Base-by-base conservation (phyloP, 37 sponge, comb jelly and placozoan species). In the Aplysina aerophoba region DNA sequence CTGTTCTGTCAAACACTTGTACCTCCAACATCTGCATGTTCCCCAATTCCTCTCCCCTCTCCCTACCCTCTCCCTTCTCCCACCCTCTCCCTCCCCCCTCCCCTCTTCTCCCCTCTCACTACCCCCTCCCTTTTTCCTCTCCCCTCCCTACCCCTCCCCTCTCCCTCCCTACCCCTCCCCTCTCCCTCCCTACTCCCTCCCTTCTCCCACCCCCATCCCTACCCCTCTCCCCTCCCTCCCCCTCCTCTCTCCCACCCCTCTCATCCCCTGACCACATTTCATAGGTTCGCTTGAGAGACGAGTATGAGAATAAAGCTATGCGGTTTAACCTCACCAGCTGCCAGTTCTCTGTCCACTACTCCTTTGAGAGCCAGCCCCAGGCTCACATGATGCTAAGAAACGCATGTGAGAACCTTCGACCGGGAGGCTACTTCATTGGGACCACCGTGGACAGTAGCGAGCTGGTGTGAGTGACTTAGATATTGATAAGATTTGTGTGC, bases 331-430 rank as follows among this genome's bases (percentile, higher is more conserved):
- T 99, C 20, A 83, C 93, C 78, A 96, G 97, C 72, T 96, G 97
- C 79, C 99, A 99, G 88, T 99, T 99, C 80, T 92, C 97, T 38
- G 36, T 99, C 20, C 99, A 99, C 57, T 99, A 99, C 69, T 89
- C 93, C 0, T 99, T 99, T 80, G 99, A 99, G 86, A 93, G 93
- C 60, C 91, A 91, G 40, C 71, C 40, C 19, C 94, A 93, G 50
- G 97, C 99, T 0, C 85, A 87, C 73, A 90, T 93, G 92, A 99
- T 99, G 97, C 82, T 99, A 24, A 63, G 91, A 35, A 99, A 99
- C 80, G 95, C 94, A 2, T 95, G 95, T 73, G 94, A 95, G 83
- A 85, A 88, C 75, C 89, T 99, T 0, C 57, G 92, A 83, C 99
- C 97, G 2, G 97, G 95, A 4, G 97, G 99, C 0, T 94, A 91